Evolutionary conservation across 2,113 vertebrate species (phyloP).

Genomic region (Corythornis cristatus): DNA sequence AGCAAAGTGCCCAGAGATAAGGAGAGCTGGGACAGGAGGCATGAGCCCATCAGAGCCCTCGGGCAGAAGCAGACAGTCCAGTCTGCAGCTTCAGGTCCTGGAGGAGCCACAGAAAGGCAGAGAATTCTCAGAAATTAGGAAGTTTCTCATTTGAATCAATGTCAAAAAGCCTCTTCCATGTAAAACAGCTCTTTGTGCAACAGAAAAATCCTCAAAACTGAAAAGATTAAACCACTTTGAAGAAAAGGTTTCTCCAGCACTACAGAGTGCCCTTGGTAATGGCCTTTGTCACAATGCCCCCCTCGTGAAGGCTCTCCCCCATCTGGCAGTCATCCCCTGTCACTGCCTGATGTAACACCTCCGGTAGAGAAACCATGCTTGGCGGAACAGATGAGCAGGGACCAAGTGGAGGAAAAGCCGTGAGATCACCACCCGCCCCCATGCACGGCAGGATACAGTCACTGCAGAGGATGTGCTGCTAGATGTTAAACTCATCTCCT

Average conservation of each 20-base stretch:
- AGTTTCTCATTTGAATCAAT: background rate
- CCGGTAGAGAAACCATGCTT: accelerated
- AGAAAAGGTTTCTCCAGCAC: background rate
- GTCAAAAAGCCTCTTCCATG: background rate
- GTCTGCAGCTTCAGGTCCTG: background rate
- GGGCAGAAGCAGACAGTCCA: background rate
- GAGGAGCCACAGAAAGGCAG: background rate
- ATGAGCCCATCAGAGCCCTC: accelerated
- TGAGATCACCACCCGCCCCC: background rate
- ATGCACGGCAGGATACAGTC: background rate
- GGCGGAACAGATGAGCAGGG: background rate
- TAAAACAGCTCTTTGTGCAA: background rate
- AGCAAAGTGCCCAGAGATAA: background rate
- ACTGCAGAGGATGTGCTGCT: background rate
- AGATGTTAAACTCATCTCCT: accelerated
- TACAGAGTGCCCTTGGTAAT: background rate
- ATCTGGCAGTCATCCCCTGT: background rate
- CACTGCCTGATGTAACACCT: background rate
- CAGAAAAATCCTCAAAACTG: background rate
- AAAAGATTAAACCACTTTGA: accelerated
- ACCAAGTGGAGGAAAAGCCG: background rate
- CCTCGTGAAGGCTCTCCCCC: background rate
- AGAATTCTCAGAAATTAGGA: background rate
- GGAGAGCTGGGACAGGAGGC: background rate
- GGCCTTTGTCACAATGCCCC: background rate